phyloP scores from a whole-genome alignment of 2,888 invertebrate species.

The Lottia scabra region DNA sequence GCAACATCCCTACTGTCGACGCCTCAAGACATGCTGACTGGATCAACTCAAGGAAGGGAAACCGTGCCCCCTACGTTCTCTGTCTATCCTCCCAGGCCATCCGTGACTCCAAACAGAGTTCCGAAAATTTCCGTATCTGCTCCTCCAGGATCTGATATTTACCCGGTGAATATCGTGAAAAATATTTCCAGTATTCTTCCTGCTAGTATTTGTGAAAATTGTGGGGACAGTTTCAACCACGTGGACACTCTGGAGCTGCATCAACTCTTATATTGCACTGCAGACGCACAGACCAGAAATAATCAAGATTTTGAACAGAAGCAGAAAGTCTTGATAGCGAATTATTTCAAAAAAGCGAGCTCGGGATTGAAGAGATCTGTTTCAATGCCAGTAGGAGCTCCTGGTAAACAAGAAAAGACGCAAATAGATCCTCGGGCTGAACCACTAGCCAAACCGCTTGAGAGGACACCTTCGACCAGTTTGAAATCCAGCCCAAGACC shows the following conservation, averaged over 20 bases:
- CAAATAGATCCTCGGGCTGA: conserved; percentile 30
- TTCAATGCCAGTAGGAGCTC: conserved; percentile 14
- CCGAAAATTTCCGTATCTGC: conserved; percentile 63
- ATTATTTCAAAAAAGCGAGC: conserved; percentile 16
- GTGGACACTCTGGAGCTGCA: conserved; percentile 86
- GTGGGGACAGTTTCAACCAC: conserved; percentile 83
- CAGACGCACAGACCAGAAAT: not conserved
- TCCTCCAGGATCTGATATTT: conserved; percentile 16
- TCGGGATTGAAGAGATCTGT: conserved; percentile 21
- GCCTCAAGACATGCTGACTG: not conserved
- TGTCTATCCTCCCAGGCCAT: not conserved
- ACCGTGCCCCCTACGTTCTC: not conserved
- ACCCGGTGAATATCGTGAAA: not conserved
- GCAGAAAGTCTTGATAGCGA: conserved; percentile 20
- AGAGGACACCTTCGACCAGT: not conserved
- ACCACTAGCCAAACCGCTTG: not conserved
- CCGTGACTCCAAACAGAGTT: not conserved
- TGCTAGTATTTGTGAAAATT: conserved; percentile 75
- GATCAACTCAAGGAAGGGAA: too few relatives aligned
- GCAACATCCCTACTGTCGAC: not conserved
- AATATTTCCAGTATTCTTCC: not conserved
- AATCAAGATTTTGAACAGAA: conserved; percentile 12
- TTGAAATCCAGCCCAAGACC: not conserved
- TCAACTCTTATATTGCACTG: conserved; percentile 79
- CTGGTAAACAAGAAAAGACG: conserved; percentile 18